phyloP scores from a whole-genome alignment of 2,113 vertebrate genomes.

The Semicossyphus pulcher region DNA sequence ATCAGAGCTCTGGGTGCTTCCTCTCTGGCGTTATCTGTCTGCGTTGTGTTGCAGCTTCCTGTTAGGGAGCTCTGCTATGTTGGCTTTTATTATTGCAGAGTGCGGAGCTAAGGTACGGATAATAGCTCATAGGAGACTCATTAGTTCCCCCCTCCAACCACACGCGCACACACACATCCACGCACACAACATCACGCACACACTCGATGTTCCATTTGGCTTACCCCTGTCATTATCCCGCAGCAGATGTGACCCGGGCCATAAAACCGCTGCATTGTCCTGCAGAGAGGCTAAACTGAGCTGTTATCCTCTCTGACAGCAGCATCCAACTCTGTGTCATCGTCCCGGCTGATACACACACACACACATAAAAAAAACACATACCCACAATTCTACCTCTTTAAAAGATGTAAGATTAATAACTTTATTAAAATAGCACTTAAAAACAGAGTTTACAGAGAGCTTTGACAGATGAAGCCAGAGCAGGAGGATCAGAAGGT shows the following conservation, averaged over 20 bases:
- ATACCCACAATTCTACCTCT: too few relatives aligned
- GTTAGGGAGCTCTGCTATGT: conserved; percentile 63
- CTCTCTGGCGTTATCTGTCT: too few relatives aligned
- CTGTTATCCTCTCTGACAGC: conserved; percentile 20
- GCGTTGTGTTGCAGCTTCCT: background rate
- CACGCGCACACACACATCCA: conserved; percentile 3
- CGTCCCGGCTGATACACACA: background rate
- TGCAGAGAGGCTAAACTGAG: conserved; percentile 39
- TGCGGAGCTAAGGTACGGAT: conserved; percentile 60
- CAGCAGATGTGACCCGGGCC: conserved; percentile 79
- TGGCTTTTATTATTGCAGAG: conserved; percentile 68
- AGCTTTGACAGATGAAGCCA: too few relatives aligned
- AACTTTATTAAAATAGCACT: too few relatives aligned
- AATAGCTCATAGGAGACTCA: conserved; percentile 80
- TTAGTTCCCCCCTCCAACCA: conserved; percentile 62
- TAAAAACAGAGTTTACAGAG: too few relatives aligned
- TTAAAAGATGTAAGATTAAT: too few relatives aligned
- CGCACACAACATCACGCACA: conserved; percentile 33
- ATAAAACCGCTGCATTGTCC: conserved; percentile 72
- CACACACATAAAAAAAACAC: background rate
- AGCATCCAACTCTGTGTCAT: conserved; percentile 29
- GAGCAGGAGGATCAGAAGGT: too few relatives aligned
- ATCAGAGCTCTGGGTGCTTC: too few relatives aligned
- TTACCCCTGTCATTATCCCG: conserved; percentile 76
- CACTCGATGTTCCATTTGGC: conserved; percentile 77